A percentile compares a stretch with the other conserved stretches of the same genome.
phyloP scores from a whole-genome alignment of 2,113 vertebrate genomes.

The Notothenia rossii region DNA sequence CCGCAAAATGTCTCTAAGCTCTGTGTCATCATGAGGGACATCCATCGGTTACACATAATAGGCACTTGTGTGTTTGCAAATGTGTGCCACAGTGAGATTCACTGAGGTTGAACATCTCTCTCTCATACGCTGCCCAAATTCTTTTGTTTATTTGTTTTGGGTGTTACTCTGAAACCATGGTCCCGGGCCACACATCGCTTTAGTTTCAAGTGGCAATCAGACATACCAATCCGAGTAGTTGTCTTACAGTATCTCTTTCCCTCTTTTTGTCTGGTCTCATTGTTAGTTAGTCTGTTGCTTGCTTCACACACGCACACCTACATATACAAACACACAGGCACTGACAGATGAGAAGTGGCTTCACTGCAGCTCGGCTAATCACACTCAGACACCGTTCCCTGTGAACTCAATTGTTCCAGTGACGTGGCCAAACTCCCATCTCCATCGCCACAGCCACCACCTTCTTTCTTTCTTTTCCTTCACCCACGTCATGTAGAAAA shows the following conservation, averaged over 20 bases:
- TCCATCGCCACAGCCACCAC: constrained; percentile 44
- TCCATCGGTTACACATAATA: constrained; percentile 25
- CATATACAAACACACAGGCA: constrained; percentile 14
- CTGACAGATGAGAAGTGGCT: constrained; percentile 64
- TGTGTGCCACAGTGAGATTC: constrained; percentile 43
- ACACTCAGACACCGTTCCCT: constrained; percentile 60
- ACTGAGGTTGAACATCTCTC: constrained; percentile 47
- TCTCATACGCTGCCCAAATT: constrained; percentile 55
- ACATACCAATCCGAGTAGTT: constrained; percentile 52
- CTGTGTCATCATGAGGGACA: constrained; percentile 46
- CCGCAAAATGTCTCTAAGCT: constrained; percentile 35
- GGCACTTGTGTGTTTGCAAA: not conserved
- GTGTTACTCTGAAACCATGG: constrained; percentile 85
- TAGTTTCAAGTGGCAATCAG: constrained; percentile 70
- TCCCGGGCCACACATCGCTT: constrained; percentile 71
- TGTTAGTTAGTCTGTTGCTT: constrained; percentile 23
- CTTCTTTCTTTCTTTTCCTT: constrained; percentile 31
- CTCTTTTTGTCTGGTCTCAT: constrained; percentile 25
- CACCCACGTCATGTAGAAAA: constrained; percentile 19
- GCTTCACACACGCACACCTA: constrained; percentile 10
- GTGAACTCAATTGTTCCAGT: constrained; percentile 82
- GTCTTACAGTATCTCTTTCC: constrained; percentile 40
- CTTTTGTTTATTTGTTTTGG: constrained; percentile 84
- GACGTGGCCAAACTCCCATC: constrained; percentile 72
- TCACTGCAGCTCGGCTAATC: constrained; percentile 70